Conservation (phyloP, 2,888 invertebrate species). For the Dolichopus griseipennis region DNA sequence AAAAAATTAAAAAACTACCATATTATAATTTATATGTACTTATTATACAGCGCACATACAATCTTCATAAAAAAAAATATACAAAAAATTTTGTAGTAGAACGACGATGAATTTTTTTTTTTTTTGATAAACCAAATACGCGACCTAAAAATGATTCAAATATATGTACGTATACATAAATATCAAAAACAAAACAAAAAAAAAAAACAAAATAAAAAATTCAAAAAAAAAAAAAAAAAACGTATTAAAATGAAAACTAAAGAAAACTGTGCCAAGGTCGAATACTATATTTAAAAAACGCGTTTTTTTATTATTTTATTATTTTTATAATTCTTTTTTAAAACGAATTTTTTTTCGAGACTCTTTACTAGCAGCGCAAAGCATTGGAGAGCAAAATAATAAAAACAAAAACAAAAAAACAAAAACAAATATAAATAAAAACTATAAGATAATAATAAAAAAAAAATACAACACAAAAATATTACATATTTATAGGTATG, state of each 20-base stretch:
- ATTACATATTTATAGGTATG: too few relatives aligned
- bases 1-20: not conserved
- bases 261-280: slow-evolving; percentile 20
- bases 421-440: too few relatives aligned
- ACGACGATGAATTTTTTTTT: not conserved
- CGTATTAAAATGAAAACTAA: not conserved
- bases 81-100: too few relatives aligned
- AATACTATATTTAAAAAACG: slow-evolving; percentile 5
- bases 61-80: too few relatives aligned
- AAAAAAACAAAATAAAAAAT: not conserved
- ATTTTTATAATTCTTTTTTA: not conserved
- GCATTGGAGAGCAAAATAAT: too few relatives aligned
- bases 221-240: not conserved
- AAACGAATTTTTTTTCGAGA: not conserved
- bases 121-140: not conserved
- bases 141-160: not conserved
- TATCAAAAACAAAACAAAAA: not conserved
- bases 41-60: not conserved
- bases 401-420: too few relatives aligned
- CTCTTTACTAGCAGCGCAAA: not conserved
- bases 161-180: not conserved
- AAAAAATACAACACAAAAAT: too few relatives aligned
- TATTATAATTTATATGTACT: not conserved
- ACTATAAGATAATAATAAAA: too few relatives aligned
- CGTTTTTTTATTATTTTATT: not conserved